Conservation (phyloP, 2,113 vertebrate species). For the Oreochromis aureus region DNA sequence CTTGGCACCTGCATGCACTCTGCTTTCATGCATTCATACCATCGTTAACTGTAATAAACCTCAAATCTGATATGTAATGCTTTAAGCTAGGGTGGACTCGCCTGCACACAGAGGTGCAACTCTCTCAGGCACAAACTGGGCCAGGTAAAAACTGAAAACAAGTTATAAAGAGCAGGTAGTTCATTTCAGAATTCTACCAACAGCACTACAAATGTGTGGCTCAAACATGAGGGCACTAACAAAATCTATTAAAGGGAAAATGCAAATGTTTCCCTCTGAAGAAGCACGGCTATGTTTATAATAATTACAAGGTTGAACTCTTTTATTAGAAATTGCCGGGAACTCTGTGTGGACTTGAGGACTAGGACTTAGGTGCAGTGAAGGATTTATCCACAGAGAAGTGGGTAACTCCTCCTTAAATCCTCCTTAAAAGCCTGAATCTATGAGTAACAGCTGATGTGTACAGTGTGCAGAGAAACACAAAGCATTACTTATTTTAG, state of each 20-base stretch:
- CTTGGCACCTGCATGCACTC: accelerated
- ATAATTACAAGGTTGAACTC: background rate
- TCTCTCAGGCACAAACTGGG: background rate
- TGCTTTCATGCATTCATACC: background rate
- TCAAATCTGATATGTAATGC: background rate
- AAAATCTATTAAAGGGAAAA: background rate
- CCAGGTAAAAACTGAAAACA: background rate
- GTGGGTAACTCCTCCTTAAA: background rate
- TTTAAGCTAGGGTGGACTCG: background rate
- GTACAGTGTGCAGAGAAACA: background rate
- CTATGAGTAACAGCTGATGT: background rate
- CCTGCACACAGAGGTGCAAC: background rate
- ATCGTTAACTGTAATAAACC: background rate
- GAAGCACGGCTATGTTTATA: background rate
- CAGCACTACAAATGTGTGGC: background rate
- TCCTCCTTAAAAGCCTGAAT: background rate
- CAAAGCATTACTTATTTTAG: background rate
- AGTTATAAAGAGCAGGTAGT: background rate
- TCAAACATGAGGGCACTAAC: background rate
- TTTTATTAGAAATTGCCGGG: background rate
- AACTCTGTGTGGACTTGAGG: background rate
- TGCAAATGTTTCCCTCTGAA: background rate
- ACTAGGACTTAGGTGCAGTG: accelerated
- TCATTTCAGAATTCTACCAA: background rate
- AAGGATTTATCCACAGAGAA: background rate